These are phyloP conservation scores for Globodera ellingtonae DNA, from an alignment of 1,140 invertebrate species.

Conservation along the genomic window DNA sequence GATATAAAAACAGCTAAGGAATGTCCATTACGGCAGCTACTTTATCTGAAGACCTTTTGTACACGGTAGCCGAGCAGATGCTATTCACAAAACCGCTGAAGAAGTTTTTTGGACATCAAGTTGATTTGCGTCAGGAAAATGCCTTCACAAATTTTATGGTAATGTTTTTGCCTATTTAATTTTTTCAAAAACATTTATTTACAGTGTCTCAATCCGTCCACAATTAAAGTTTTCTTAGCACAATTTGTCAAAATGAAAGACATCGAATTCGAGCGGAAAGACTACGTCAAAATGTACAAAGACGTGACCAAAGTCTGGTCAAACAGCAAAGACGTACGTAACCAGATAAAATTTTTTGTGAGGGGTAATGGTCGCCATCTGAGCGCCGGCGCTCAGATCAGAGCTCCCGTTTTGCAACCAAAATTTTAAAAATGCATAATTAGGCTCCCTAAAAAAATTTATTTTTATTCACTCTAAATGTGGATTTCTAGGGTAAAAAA, in stretches of 20 bases:
- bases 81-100: background rate
- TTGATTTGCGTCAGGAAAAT: background rate
- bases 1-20: background rate
- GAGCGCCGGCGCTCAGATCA: too few relatives aligned
- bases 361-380: too few relatives aligned
- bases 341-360: too few relatives aligned
- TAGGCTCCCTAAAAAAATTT: too few relatives aligned
- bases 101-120: background rate
- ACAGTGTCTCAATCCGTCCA: background rate
- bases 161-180: background rate
- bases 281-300: background rate
- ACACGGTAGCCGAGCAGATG: background rate
- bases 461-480: too few relatives aligned
- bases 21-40: background rate
- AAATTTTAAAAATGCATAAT: too few relatives aligned
- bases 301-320: background rate
- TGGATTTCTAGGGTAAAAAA: too few relatives aligned
- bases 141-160: background rate
- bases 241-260: background rate
- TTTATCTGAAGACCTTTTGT: background rate
- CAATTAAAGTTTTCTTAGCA: background rate
- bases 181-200: background rate
- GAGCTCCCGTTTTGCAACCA: too few relatives aligned
- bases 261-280: background rate
- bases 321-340: background rate